phyloP scores from a whole-genome alignment of 2,113 vertebrate genomes.

The Callipepla californica region DNA sequence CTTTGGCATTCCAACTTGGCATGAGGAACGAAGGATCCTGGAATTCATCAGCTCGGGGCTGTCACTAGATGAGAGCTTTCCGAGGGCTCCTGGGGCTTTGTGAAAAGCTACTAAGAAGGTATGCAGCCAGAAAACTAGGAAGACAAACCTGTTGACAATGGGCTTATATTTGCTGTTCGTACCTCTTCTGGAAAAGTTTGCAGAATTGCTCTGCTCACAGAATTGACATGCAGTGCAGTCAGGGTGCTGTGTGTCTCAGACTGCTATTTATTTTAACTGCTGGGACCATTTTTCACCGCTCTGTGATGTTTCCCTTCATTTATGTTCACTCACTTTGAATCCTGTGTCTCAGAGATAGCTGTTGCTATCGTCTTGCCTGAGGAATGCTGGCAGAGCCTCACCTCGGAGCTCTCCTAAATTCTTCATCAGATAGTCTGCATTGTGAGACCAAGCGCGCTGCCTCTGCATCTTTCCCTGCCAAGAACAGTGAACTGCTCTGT shows the following conservation, averaged over 20 bases:
- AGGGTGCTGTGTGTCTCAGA: not conserved
- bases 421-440: not conserved
- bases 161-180: not conserved
- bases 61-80: not conserved
- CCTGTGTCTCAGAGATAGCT: not conserved
- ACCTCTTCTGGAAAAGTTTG: not conserved
- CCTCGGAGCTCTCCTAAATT: not conserved
- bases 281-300: not conserved
- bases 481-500: not conserved
- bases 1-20: not conserved
- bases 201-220: not conserved
- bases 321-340: not conserved
- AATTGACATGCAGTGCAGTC: not conserved
- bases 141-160: not conserved
- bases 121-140: not conserved
- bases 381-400: not conserved
- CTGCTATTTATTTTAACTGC: not conserved
- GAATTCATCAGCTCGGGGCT: not conserved
- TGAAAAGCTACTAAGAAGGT: not conserved
- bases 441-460: rapidly evolving
- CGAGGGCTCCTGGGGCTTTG: not conserved
- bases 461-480: not conserved
- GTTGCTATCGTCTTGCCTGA: not conserved
- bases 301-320: not conserved
- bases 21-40: not conserved